phyloP scores from a whole-genome alignment of 2,113 vertebrate species.

The Tyrannus savana region DNA sequence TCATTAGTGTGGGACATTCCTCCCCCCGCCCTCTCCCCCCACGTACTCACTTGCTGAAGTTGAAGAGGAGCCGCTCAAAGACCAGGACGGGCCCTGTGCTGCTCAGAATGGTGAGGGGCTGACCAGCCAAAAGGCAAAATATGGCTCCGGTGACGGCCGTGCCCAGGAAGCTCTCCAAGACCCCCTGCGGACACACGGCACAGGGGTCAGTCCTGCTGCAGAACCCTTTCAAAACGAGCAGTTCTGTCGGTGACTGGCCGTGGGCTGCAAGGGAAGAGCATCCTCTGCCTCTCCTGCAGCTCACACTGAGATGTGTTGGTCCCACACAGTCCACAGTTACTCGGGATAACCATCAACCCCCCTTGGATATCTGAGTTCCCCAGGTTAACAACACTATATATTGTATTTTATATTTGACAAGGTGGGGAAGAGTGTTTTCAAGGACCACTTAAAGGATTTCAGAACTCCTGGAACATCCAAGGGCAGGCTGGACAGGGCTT shows the following conservation, averaged over 20 bases:
- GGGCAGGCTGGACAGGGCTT: not conserved
- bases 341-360: not conserved
- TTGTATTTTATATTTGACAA: not conserved
- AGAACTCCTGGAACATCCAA: not conserved
- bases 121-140: constrained; percentile 93
- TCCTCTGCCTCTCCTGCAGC: not conserved
- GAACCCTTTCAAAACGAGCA: fast-evolving
- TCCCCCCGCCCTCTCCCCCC: not conserved
- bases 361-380: not conserved
- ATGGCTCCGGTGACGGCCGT: constrained; percentile 89
- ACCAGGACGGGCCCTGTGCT: constrained; percentile 97
- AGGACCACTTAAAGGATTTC: not conserved
- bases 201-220: not conserved
- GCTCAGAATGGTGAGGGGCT: constrained; percentile 96
- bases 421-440: not conserved
- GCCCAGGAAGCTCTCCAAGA: constrained; percentile 97
- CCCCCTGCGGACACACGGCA: constrained; percentile 77
- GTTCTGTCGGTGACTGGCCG: fast-evolving
- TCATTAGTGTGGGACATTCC: not conserved
- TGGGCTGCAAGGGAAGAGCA: not conserved
- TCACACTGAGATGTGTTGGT: fast-evolving
- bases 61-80: constrained; percentile 95
- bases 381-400: no score
- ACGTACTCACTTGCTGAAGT: constrained; percentile 91
- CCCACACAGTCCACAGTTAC: fast-evolving